These are phyloP conservation scores for Crotalus adamanteus DNA, from an alignment of 2,797 vertebrate genomes.

Conservation along the genomic window DNA sequence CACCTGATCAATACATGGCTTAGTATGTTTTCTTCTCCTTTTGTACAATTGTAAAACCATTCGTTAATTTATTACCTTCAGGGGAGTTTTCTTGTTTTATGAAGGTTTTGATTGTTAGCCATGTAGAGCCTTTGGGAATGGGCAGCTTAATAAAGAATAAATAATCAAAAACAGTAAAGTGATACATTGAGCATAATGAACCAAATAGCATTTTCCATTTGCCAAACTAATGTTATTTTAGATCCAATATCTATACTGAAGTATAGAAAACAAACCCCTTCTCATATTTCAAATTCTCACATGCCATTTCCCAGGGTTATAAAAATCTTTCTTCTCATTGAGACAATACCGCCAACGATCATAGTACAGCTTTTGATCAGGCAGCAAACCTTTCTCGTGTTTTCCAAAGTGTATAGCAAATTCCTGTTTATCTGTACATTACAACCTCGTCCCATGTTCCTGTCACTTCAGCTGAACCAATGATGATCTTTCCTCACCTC, in stretches of 20 bases:
- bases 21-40: background rate
- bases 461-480: background rate
- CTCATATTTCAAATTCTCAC: background rate
- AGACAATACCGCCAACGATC: background rate
- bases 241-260: background rate
- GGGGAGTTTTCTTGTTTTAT: background rate
- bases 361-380: background rate
- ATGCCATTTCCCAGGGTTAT: background rate
- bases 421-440: conserved; percentile 3
- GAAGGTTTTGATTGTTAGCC: background rate
- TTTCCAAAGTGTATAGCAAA: background rate
- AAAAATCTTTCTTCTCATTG: background rate
- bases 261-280: background rate
- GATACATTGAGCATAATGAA: background rate
- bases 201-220: background rate
- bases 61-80: background rate
- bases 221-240: background rate
- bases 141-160: background rate
- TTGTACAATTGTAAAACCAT: background rate
- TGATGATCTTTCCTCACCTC: background rate
- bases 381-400: background rate
- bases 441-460: background rate
- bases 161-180: background rate
- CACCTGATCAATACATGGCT: background rate
- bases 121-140: background rate